These are phyloP conservation scores for Nematolebias whitei DNA, from an alignment of 2,113 vertebrate species.

Conservation along the genomic window DNA sequence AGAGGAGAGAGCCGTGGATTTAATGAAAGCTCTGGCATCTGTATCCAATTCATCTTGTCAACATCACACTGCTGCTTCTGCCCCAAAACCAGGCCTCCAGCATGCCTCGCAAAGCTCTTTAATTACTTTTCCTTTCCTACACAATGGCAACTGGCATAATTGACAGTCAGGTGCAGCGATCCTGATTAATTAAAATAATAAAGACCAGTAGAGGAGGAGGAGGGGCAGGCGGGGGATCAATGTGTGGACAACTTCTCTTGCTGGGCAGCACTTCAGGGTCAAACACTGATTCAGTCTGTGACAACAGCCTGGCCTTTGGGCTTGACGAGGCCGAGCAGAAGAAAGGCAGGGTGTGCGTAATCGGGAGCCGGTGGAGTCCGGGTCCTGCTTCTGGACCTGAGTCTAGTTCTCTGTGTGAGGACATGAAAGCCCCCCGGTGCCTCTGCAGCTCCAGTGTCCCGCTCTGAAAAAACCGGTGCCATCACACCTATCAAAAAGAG, in stretches of 20 bases:
- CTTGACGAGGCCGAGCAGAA: conserved; percentile 47
- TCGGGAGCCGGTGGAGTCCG: not conserved
- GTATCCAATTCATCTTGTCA: conserved; percentile 77
- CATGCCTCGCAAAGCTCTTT: conserved; percentile 74
- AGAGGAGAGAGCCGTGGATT: conserved; percentile 47
- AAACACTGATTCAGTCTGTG: conserved; percentile 77
- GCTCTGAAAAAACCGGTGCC: conserved; percentile 42
- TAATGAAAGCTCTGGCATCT: conserved; percentile 77
- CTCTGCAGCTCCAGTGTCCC: conserved; percentile 59
- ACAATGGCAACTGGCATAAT: conserved; percentile 52
- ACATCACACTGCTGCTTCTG: conserved; percentile 59
- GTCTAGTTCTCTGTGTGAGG: conserved; percentile 30
- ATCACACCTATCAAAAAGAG: conserved; percentile 67
- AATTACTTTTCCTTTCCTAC: conserved; percentile 73
- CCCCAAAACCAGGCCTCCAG: conserved; percentile 73
- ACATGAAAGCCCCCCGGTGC: conserved; percentile 21
- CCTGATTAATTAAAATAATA: conserved; percentile 81
- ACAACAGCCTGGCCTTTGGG: conserved; percentile 69
- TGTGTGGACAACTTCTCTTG: conserved; percentile 55
- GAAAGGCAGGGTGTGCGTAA: conserved; percentile 17
- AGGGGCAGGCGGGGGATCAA: conserved; percentile 48
- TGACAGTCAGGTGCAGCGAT: conserved; percentile 79
- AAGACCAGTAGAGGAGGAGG: conserved; percentile 49
- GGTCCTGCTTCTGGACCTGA: conserved; percentile 47
- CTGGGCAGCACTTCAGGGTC: conserved; percentile 51